Evolutionary conservation across 2,113 vertebrate species (phyloP), one percentile per base, ranked within the genome.

Genomic region (Lycaon pictus): DNA sequence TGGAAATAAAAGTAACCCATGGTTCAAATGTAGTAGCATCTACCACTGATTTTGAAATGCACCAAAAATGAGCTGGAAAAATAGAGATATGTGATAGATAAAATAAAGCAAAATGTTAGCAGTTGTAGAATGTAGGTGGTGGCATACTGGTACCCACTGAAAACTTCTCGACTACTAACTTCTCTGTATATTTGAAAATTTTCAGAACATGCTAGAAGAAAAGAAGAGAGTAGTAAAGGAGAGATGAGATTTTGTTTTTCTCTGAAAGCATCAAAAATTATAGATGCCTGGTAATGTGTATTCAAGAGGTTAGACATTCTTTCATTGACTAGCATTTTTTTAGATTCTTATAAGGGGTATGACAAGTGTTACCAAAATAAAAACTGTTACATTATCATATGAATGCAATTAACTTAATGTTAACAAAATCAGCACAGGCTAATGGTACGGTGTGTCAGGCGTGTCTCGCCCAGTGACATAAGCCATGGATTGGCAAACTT

Each of bases 41-140:
- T 53, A 35, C 4, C 90, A 79, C 7, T 83, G 67, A 93, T 80
- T 76, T 20, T 53, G 20, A 96, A 97, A 91, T 56, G 60, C 29
- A 95, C 19, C 12, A 71, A 23, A 87, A 67, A 62, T 80, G n/a
- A 92, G 84, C 56, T 12, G 23, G 62, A 76, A 16, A 1, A 12
- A 71, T 63, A 53, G 22, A 19, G 22, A 63, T 48, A 55, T 0
- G 12, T 11, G 48, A 71, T 4, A 77, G 60, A 88, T 22, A 20
- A 84, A 84, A 85, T 20, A 55, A 48, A 53, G 51, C 22, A 84
- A 92, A 96, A 53, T 15, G 71, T 55, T n/a, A 74, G 32, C 17
- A 69, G 79, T 1, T 25, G 27, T 3, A 37, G 55, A 55, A 72
- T 67, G 17, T 25, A 20, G 13, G 37, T 43, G 51, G 51, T 51